Percentiles rank a stretch among this genome's conserved stretches.
These are phyloP conservation scores for Lycaon pictus DNA, from an alignment of 2,113 vertebrate species.

Conservation along the genomic window DNA sequence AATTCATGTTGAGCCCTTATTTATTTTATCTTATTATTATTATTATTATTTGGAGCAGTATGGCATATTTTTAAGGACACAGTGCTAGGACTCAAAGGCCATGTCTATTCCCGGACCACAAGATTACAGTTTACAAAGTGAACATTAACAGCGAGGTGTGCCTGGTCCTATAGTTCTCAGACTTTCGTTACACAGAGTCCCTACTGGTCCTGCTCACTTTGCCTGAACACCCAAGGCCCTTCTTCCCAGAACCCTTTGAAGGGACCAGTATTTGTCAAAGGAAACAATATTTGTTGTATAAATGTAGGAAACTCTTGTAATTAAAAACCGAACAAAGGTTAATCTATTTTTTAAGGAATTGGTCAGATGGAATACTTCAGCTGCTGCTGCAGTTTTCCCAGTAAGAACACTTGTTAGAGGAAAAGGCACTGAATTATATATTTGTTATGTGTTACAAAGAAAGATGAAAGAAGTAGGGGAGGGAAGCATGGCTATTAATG, in stretches of 20 bases:
- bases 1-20: neutral
- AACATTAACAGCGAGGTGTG: too few species aligned
- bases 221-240: neutral
- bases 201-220: neutral
- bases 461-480: neutral
- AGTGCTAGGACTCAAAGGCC: neutral
- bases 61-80: neutral
- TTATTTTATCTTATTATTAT: neutral
- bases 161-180: neutral
- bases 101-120: neutral
- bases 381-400: neutral
- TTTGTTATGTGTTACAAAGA: neutral
- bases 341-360: neutral
- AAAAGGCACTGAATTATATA: neutral
- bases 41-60: neutral
- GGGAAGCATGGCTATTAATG: neutral
- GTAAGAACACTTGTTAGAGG: slow-evolving; percentile 3
- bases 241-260: neutral
- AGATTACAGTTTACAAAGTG: neutral
- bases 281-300: neutral
- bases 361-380: neutral
- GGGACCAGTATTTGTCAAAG: neutral
- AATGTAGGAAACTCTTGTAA: neutral
- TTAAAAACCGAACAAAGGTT: slow-evolving; percentile 12
- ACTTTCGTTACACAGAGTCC: neutral